Evolutionary conservation across 2,113 vertebrate genomes (phyloP), one percentile per base, ranked within the genome.

Genomic region (Chitala chitala): DNA sequence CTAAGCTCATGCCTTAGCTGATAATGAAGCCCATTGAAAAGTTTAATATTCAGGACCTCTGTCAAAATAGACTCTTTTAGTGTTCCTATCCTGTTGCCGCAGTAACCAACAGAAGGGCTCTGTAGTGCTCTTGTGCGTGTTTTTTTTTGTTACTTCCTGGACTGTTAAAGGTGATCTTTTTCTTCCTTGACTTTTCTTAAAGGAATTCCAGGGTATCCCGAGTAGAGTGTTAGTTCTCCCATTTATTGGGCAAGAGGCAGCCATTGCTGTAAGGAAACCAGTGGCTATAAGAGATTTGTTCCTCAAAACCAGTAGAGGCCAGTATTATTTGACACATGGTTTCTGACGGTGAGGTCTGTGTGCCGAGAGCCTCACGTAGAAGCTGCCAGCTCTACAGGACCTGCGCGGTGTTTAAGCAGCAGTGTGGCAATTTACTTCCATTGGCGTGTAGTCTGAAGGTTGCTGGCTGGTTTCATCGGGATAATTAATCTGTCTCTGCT

Each of bases 11-110:
- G 73, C 50, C 79, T 68, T 81, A 72, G 76, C 77, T 82, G 80
- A 88, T 86, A 89, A 87, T 81, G 86, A 84, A 72, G n/a, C 51
- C 81, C 66, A 84, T 87, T 86, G 80, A 86, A 83, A 74, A 44
- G 72, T 71, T 70, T 44, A 72, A 78, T 78, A 76, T 76, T 55
- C 72, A 63, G 29, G 80, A 81, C 54, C 44, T 80, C 81, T 84
- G 79, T 86, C 80, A 81, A 86, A 87, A 86, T 79, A 82, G 36
- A 58, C 81, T 74, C 69, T 56, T 75, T 29, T 71, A 82, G 77
- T 78, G 56, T 79, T 81, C 68, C 56, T 75, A 26, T 76, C 51
- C 73, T 40, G 77, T 84, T 83, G 75, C 73, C 66, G 72, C 72
- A 79, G 78, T 79, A 80, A 78, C 80, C 75, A 71, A 77, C 38